Base-by-base conservation (phyloP, 2,888 invertebrate species). In the Ichneumoninae sp. region DNA sequence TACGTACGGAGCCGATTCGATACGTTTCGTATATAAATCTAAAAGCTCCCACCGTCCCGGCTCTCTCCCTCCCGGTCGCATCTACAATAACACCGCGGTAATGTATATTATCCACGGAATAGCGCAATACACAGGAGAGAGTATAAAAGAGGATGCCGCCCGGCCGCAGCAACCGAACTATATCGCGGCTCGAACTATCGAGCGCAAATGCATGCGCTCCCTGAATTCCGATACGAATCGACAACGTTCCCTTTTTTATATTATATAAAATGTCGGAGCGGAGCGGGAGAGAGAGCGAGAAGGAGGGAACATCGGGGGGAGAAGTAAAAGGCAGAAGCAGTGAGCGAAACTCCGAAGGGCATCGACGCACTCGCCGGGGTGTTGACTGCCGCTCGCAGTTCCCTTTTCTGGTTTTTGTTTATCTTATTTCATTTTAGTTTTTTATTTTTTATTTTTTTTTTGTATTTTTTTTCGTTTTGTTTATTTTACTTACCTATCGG, bases 141-240 rank as follows among this genome's bases (percentile, higher is more conserved):
- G 47, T 44, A 60, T 70, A 62, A 26, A 71, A 69, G 76, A 80
- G 71, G 76, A 85, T 76, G 57, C 74, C 75, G 50, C 47, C 33
- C 86, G 82, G 77, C 82, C 84, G 84, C 44, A 16, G 44, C 44
- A 4, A 47, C 3, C 44, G 44, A 47, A 47, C 16, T 47, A 16
- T 87, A 89, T 88, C 88, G 83, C 74, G 62, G 54, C 79, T 69
- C 75, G 60, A 62, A 71, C 68, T 80, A 83, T 62, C 83, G 86
- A 86, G 44, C 84, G 83, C 83, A 86, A 85, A 87, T 86, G 87
- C 60, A 62, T 33, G 60, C 60, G 60, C 86, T 76, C 83, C 71
- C 85, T 85, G 87, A 88, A 88, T 88, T 88, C 88, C 85, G 86
- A 89, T 88, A 84, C 83, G 80, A 86, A 87, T 87, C 86, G 81